phyloP scores from a whole-genome alignment of 2,797 vertebrate genomes.

The Leptatherina wallacei region DNA sequence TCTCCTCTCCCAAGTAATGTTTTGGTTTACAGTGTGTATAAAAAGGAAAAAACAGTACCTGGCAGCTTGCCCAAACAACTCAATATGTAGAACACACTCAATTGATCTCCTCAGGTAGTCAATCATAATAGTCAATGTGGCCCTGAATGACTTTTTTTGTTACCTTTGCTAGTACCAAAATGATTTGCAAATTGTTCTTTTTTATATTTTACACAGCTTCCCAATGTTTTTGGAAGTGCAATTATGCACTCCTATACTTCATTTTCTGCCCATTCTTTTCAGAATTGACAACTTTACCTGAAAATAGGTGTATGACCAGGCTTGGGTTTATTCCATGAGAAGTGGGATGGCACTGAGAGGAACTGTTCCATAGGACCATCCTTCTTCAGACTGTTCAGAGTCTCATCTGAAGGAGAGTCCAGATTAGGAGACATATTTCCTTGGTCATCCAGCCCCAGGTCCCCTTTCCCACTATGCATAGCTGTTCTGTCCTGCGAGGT shows the following conservation, averaged over 20 bases:
- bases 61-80: background rate
- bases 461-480: conserved; percentile 88
- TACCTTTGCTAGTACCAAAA: background rate
- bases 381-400: conserved; percentile 90
- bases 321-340: conserved; percentile 99
- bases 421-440: conserved; percentile 89
- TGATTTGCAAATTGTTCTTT: background rate
- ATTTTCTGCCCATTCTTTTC: background rate
- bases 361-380: conserved; percentile 94
- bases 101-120: background rate
- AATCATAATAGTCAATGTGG: background rate
- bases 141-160: background rate
- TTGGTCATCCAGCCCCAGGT: conserved; percentile 89
- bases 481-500: conserved; percentile 94
- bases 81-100: background rate
- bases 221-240: background rate
- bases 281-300: conserved; percentile 84
- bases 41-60: background rate
- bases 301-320: conserved; percentile 97
- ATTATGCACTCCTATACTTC: background rate
- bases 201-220: background rate
- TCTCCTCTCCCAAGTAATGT: background rate
- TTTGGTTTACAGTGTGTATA: background rate
- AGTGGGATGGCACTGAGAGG: conserved; percentile 96
- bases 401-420: conserved; percentile 91